A percentile compares a stretch with the other conserved stretches of the same genome.
phyloP scores from a whole-genome alignment of 1,140 invertebrate species.

The Brachionus angularis region DNA sequence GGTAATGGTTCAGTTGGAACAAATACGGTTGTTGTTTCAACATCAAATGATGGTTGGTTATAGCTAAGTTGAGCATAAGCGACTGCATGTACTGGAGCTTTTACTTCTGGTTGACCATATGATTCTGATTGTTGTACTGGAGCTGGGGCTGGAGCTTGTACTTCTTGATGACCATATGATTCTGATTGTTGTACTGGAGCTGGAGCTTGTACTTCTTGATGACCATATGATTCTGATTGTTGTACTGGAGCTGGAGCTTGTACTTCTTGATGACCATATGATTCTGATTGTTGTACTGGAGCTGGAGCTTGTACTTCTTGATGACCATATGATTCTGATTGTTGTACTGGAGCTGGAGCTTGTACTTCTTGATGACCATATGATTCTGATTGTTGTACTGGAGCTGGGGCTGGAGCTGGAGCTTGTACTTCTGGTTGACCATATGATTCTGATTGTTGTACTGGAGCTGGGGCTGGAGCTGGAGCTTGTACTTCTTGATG shows the following conservation, averaged over 20 bases:
- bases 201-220: not conserved
- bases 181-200: not conserved
- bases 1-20: no score
- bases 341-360: not conserved
- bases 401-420: not conserved
- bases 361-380: no score
- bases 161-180: not conserved
- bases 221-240: no score
- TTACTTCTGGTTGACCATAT: not conserved
- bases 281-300: not conserved
- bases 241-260: not conserved
- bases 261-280: no score
- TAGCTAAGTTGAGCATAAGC: not conserved
- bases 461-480: not conserved
- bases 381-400: not conserved
- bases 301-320: not conserved
- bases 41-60: no score
- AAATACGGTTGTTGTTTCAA: not conserved
- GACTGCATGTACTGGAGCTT: not conserved
- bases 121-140: not conserved
- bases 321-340: not conserved
- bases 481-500: not conserved
- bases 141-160: no score
- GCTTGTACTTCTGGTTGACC: not conserved
- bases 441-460: not conserved